Evolutionary conservation across 92 coral and sea anemone species (phyloP).

Genomic region (Chrysogorgia sp.): DNA sequence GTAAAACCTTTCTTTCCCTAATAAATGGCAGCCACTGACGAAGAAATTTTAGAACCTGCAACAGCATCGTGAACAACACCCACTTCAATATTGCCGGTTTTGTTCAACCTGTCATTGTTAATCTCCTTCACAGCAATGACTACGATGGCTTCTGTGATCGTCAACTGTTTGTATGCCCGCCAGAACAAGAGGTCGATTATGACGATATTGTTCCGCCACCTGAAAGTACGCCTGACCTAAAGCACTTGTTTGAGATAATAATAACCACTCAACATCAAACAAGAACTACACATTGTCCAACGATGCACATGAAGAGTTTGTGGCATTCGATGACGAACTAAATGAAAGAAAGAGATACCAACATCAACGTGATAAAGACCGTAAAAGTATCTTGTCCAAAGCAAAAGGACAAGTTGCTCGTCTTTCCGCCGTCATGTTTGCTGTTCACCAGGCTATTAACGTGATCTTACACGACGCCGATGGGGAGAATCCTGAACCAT

Average conservation of each 20-base stretch:
- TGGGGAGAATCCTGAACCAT: too few relatives aligned
- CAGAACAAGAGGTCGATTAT: slow-evolving; percentile 61
- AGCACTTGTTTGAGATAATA: too few relatives aligned
- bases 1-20: slow-evolving; percentile 59
- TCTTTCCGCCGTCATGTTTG: slow-evolving; percentile 58
- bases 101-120: slow-evolving; percentile 67
- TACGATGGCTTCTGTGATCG: slow-evolving; percentile 60
- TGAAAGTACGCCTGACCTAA: too few relatives aligned
- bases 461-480: slow-evolving; percentile 15
- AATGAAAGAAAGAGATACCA: slow-evolving; percentile 58
- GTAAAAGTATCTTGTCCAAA: too few relatives aligned
- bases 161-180: slow-evolving; percentile 66
- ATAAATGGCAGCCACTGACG: slow-evolving; percentile 55
- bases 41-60: slow-evolving; percentile 51
- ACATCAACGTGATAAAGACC: slow-evolving; percentile 59
- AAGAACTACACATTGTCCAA: slow-evolving; percentile 39
- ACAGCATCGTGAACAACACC: slow-evolving; percentile 54
- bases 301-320: slow-evolving; percentile 57
- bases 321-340: too few relatives aligned
- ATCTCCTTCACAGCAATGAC: slow-evolving; percentile 52
- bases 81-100: slow-evolving; percentile 66
- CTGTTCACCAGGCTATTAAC: slow-evolving; percentile 54
- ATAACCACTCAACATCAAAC: too few relatives aligned
- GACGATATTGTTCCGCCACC: slow-evolving; percentile 50
- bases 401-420: slow-evolving; percentile 69